These are phyloP conservation scores for Philotrypesis tridentata DNA, from an alignment of 1,140 invertebrate genomes.

Conservation along the genomic window DNA sequence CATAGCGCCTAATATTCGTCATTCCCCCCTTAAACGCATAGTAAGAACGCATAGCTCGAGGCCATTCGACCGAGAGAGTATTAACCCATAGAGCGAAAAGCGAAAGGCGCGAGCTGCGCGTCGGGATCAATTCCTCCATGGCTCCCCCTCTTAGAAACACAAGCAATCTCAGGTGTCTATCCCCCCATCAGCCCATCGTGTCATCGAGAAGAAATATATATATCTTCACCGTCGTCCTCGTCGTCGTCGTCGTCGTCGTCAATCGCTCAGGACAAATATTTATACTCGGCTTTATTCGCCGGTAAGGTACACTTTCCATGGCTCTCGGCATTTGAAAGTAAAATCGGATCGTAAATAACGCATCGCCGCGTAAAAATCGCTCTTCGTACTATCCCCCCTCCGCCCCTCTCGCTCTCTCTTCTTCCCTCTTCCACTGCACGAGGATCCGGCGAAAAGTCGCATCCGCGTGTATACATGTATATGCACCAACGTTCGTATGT, in stretches of 20 bases:
- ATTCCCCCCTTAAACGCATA: not conserved
- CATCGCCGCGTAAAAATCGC: not conserved
- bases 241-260: not conserved
- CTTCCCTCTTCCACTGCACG: not conserved
- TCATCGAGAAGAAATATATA: conserved; percentile 1
- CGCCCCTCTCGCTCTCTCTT: too few relatives aligned
- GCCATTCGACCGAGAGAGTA: not conserved
- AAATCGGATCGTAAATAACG: conserved; percentile 38
- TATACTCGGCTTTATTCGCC: conserved; percentile 19
- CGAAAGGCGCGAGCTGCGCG: not conserved
- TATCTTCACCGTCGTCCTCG: not conserved
- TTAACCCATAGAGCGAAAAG: not conserved
- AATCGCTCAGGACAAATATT: conserved; percentile 32
- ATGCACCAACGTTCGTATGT: too few relatives aligned
- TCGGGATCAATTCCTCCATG: not conserved
- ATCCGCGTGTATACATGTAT: not conserved
- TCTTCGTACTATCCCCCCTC: too few relatives aligned
- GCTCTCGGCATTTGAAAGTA: conserved; percentile 34
- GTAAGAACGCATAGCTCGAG: not conserved
- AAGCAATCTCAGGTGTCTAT: not conserved
- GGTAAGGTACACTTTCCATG: not conserved
- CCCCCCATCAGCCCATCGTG: not conserved
- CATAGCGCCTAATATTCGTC: not conserved
- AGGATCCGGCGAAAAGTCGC: not conserved
- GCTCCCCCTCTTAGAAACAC: not conserved